These are phyloP conservation scores for Apolygus lucorum DNA, from an alignment of 1,140 invertebrate species.

Conservation along the genomic window DNA sequence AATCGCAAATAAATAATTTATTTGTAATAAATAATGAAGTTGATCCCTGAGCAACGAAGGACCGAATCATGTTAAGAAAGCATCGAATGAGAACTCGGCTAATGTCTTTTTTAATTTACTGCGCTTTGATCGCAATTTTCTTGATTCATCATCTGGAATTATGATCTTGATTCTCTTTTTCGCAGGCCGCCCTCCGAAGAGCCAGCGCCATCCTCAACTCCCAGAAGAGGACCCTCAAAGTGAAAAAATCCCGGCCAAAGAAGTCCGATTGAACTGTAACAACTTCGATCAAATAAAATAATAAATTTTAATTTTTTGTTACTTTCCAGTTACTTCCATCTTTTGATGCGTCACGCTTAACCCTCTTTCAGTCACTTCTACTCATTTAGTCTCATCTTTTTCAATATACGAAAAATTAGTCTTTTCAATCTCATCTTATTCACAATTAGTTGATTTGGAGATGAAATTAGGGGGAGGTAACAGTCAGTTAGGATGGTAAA, in stretches of 20 bases:
- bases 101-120: slow-evolving; percentile 24
- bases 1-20: no score
- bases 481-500: no score
- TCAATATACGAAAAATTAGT: background rate
- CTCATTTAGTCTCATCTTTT: background rate
- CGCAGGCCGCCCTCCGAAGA: slow-evolving; percentile 71
- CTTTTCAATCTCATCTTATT: background rate
- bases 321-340: slow-evolving; percentile 3
- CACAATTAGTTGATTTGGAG: background rate
- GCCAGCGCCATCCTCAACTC: slow-evolving; percentile 84
- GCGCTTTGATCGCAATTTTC: no score
- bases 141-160: background rate
- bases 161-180: slow-evolving; percentile 29
- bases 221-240: slow-evolving; percentile 50
- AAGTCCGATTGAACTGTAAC: slow-evolving; percentile 33
- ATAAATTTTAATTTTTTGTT: slow-evolving; percentile 20
- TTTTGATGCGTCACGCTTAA: background rate
- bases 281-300: slow-evolving; percentile 21
- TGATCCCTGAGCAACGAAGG: no score
- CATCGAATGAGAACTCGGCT: slow-evolving; percentile 30
- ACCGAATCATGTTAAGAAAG: slow-evolving; percentile 37
- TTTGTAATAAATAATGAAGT: no score
- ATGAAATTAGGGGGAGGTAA: background rate
- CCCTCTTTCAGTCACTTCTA: background rate
- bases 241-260: slow-evolving; percentile 33